Base-by-base conservation (phyloP, 92 coral and sea anemone species). In the Porites rus region DNA sequence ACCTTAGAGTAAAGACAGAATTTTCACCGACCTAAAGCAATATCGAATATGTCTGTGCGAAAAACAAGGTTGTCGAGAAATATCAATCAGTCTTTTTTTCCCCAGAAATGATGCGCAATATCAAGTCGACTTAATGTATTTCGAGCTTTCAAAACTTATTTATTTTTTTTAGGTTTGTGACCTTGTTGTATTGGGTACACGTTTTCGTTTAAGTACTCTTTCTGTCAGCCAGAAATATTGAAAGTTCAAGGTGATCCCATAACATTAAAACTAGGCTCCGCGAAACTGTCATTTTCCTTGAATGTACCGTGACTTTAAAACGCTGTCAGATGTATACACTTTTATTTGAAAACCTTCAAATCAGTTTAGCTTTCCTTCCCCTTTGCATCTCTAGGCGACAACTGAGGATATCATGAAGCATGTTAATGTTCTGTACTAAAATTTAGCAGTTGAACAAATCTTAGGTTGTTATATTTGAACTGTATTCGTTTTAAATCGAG, bases 1-100 rank as follows among this genome's bases (percentile, higher is more conserved):
- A 63, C 85, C 56, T 80, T 25, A 80, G 68, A 80, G 54, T 69
- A 22, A n/a, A 81, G 77, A 58, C 84, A 43, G 69, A 74, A 70
- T 70, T 14, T 69, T 81, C 38, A 62, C 86, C 77, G 77, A 81
- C 59, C 18, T 28, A 38, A n/a, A 18, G 31, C 69, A 81, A 51
- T 79, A 66, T 66, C 59, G 74, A 54, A 17, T 52, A 11, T 28
- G 21, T 22, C 63, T 69, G 20, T 22, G 22, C 75, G 64, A 16
- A 52, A 65, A 14, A 79, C 20, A 70, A 51, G 43, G 53, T 70
- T 62, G 20, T 70, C 74, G 53, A 28, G 72, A 31, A 6, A 50
- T n/a, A 46, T 16, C 12, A 16, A 19, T 5, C 72, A 21, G 46
- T 67, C 10, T 9, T n/a, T 67, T 67, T 67, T 10, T 3, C 14